Conservation (phyloP, 2,113 vertebrate genomes). For the Cyanoliseus patagonus region DNA sequence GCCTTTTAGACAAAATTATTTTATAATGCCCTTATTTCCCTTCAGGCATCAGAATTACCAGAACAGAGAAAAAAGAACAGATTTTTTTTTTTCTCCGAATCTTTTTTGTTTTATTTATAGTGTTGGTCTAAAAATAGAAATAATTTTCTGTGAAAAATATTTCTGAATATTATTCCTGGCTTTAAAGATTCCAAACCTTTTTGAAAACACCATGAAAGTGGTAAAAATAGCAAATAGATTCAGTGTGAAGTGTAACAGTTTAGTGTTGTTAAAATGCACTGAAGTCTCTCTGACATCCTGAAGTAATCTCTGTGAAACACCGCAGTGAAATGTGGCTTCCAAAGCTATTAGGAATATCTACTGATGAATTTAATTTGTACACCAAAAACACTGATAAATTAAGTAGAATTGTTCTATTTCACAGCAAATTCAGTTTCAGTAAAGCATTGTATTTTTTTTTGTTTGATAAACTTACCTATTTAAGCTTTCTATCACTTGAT, state of each 20-base stretch:
- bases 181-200: background rate
- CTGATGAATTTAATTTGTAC: background rate
- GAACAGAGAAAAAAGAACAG: background rate
- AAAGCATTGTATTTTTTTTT: background rate
- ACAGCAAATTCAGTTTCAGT: background rate
- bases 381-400: background rate
- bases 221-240: conserved; percentile 12
- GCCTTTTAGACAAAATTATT: background rate
- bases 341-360: background rate
- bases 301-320: background rate
- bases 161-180: background rate
- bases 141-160: background rate
- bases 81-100: background rate
- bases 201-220: background rate
- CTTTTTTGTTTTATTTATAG: background rate
- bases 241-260: background rate
- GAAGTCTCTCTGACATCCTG: background rate
- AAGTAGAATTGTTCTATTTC: background rate
- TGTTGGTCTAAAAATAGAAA: background rate
- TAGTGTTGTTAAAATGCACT: background rate
- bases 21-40: background rate
- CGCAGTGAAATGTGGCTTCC: background rate
- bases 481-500: background rate
- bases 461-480: background rate
- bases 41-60: background rate